A percentile compares a stretch with the other conserved stretches of the same genome.
These are phyloP conservation scores for Lamellibrachia satsuma DNA, from an alignment of 2,888 invertebrate genomes.

Conservation along the genomic window DNA sequence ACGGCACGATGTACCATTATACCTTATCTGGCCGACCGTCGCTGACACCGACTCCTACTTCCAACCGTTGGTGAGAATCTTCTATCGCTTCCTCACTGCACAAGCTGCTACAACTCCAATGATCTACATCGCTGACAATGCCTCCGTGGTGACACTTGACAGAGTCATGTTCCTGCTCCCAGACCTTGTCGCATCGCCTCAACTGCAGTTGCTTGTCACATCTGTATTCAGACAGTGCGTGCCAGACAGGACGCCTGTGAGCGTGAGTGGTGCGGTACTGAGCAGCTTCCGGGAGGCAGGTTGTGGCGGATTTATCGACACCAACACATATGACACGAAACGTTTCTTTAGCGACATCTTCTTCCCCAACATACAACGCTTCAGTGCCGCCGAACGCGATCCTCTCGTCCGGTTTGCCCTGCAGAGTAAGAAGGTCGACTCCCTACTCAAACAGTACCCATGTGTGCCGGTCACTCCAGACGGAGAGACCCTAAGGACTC, in stretches of 20 bases:
- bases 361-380: conserved; percentile 42
- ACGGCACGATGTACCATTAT: conserved; percentile 27
- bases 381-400: conserved; percentile 34
- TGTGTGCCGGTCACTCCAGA: conserved; percentile 48
- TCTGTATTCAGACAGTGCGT: conserved; percentile 30
- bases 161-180: conserved; percentile 42
- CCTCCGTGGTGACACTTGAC: conserved; percentile 27
- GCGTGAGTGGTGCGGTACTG: conserved; percentile 27
- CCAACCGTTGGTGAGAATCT: conserved; percentile 32
- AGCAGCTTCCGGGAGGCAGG: conserved; percentile 26
- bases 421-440: conserved; percentile 43
- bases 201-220: conserved; percentile 31
- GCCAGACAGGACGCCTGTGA: not conserved
- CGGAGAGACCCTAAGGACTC: conserved; percentile 39
- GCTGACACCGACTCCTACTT: conserved; percentile 24
- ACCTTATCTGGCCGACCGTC: conserved; percentile 38
- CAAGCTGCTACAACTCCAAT: conserved; percentile 8
- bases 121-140: conserved; percentile 13
- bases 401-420: conserved; percentile 43
- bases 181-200: conserved; percentile 22
- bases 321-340: conserved; percentile 31
- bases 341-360: conserved; percentile 43
- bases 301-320: conserved; percentile 25
- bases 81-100: conserved; percentile 27
- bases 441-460: conserved; percentile 35